Evolutionary conservation across 92 coral and sea anemone species (phyloP).

Genomic region (Nematostella vectensis): DNA sequence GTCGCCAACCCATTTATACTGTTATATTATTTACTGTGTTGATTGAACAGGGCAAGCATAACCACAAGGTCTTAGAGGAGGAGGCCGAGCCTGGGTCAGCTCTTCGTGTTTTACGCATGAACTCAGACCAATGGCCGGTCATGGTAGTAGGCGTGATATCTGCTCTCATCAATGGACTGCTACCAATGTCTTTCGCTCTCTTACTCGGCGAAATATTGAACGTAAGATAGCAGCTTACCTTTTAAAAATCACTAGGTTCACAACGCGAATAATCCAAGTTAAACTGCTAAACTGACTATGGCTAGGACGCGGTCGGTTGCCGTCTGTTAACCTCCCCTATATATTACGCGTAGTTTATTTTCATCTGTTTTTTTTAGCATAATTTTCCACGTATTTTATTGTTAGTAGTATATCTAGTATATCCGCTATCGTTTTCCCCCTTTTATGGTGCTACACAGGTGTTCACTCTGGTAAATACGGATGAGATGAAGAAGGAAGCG

Average conservation of each 20-base stretch:
- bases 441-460: slow-evolving; percentile 27
- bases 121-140: slow-evolving; percentile 61
- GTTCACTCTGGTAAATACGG: slow-evolving; percentile 25
- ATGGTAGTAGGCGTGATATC: slow-evolving; percentile 52
- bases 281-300: too few species aligned
- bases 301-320: too few species aligned
- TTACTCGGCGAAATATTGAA: slow-evolving; percentile 69
- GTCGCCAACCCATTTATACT: too few species aligned
- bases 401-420: too few species aligned
- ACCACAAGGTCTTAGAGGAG: slow-evolving; percentile 61
- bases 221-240: slow-evolving; percentile 34
- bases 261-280: too few species aligned
- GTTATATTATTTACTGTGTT: background rate
- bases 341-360: too few species aligned
- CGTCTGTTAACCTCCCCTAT: too few species aligned
- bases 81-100: slow-evolving; percentile 71
- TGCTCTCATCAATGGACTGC: slow-evolving; percentile 49
- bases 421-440: too few species aligned
- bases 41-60: slow-evolving; percentile 2
- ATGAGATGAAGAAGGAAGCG: slow-evolving; percentile 47
- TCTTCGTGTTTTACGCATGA: slow-evolving; percentile 49
- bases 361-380: too few species aligned
- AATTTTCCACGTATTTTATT: too few species aligned
- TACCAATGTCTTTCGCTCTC: slow-evolving; percentile 76
- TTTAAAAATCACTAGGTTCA: background rate